phyloP scores from a whole-genome alignment of 2,888 invertebrate species.

The Eucera pruinosa region DNA sequence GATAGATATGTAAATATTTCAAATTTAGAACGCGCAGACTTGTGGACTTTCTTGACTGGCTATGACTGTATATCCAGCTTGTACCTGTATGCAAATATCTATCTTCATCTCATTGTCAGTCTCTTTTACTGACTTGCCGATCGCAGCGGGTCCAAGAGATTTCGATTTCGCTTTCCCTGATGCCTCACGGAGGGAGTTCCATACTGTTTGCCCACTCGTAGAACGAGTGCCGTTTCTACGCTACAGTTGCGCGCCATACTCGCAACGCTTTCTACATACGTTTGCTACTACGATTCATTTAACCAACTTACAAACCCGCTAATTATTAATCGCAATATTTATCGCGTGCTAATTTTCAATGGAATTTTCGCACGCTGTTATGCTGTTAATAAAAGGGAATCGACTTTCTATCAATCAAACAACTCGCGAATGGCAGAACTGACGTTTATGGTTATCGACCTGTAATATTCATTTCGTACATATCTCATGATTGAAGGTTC shows the following conservation, averaged over 20 bases:
- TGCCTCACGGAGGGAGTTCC: not conserved
- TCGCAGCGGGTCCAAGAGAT: slow-evolving; percentile 55
- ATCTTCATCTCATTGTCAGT: no score
- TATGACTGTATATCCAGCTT: no score
- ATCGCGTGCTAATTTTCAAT: not conserved
- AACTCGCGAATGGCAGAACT: not conserved
- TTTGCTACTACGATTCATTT: not conserved
- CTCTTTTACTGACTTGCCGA: slow-evolving; percentile 55
- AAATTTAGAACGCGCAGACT: no score
- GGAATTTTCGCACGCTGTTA: not conserved
- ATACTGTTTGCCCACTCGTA: slow-evolving; percentile 1
- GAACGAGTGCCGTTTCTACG: slow-evolving; percentile 53
- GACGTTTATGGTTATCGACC: not conserved
- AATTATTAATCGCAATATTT: not conserved
- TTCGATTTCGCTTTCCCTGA: slow-evolving; percentile 78
- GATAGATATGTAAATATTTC: no score
- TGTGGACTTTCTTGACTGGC: no score
- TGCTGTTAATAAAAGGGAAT: not conserved
- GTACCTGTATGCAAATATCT: no score
- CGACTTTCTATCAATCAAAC: not conserved
- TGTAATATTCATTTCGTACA: no score
- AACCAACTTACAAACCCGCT: no score
- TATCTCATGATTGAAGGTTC: no score
- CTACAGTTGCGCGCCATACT: not conserved
- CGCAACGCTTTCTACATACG: slow-evolving; percentile 36